Conservation (phyloP, 2,113 vertebrate genomes). For the Propithecus coquereli region DNA sequence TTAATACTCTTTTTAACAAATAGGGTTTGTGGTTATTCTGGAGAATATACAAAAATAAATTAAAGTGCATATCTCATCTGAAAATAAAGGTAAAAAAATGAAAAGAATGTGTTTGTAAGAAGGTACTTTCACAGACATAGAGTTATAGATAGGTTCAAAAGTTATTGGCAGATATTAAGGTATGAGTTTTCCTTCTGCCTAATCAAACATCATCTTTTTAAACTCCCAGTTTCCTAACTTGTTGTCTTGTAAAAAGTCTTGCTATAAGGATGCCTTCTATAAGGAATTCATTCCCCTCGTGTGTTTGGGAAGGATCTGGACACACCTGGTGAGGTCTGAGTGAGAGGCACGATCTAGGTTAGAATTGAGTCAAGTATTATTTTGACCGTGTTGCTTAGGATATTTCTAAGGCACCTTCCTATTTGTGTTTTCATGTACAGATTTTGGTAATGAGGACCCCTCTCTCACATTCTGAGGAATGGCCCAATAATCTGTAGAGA, state of each 20-base stretch:
- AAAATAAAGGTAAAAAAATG: not conserved
- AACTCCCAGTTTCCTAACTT: not conserved
- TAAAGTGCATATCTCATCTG: not conserved
- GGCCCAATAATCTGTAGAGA: not conserved
- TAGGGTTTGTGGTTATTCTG: not conserved
- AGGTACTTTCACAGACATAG: not conserved
- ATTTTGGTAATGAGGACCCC: not conserved
- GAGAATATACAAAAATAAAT: not conserved
- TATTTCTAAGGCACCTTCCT: not conserved
- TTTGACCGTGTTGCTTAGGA: not conserved
- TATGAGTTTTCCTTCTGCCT: not conserved
- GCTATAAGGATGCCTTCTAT: not conserved
- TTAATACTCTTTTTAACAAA: not conserved
- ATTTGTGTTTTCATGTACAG: not conserved
- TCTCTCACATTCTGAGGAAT: constrained; percentile 1
- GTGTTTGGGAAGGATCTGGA: not conserved
- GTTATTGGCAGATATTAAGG: not conserved
- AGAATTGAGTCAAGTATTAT: not conserved
- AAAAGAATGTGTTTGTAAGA: not conserved
- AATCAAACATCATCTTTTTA: not conserved
- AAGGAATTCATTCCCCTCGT: not conserved
- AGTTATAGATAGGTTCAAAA: not conserved
- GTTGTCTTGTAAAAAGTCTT: not conserved
- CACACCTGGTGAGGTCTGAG: not conserved
- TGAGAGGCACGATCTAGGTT: not conserved